These are phyloP conservation scores for Stenurella melanura DNA, from an alignment of 2,888 invertebrate genomes.

Conservation along the genomic window DNA sequence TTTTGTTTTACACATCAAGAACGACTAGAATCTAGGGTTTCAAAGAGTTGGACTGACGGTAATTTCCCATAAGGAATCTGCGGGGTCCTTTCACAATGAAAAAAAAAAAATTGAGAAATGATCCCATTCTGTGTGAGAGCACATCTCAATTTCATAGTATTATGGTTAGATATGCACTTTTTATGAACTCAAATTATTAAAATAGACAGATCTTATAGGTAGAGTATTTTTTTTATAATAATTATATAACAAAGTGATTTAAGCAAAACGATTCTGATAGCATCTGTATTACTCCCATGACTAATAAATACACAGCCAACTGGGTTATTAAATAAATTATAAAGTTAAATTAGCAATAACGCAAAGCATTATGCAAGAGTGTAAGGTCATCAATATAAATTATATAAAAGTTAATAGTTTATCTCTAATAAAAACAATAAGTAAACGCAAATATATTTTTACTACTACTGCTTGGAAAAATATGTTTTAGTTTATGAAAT, in stretches of 20 bases:
- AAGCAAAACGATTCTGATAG: not conserved
- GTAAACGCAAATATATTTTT: not conserved
- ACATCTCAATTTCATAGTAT: no score
- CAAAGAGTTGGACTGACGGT: no score
- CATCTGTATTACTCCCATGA: not conserved
- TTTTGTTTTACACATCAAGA: no score
- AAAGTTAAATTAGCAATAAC: constrained; percentile 37
- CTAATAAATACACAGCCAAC: not conserved
- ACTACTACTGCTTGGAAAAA: not conserved
- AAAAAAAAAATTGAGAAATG: no score
- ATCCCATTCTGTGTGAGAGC: no score
- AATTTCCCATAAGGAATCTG: no score
- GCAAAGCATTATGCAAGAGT: constrained; percentile 21
- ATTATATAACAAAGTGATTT: not conserved
- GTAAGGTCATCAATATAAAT: constrained; percentile 30
- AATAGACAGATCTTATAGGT: not conserved
- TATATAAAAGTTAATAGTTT: not conserved
- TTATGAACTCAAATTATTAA: no score
- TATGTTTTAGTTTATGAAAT: not conserved
- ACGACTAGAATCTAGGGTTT: no score
- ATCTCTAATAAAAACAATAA: constrained; percentile 11
- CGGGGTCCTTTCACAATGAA: no score
- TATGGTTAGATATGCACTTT: no score
- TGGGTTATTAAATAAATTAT: constrained; percentile 15
- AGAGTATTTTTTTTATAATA: not conserved